A percentile compares a stretch with the other conserved stretches of the same genome.
These are phyloP conservation scores for Leucania comma DNA, from an alignment of 2,888 invertebrate genomes.

Conservation along the genomic window DNA sequence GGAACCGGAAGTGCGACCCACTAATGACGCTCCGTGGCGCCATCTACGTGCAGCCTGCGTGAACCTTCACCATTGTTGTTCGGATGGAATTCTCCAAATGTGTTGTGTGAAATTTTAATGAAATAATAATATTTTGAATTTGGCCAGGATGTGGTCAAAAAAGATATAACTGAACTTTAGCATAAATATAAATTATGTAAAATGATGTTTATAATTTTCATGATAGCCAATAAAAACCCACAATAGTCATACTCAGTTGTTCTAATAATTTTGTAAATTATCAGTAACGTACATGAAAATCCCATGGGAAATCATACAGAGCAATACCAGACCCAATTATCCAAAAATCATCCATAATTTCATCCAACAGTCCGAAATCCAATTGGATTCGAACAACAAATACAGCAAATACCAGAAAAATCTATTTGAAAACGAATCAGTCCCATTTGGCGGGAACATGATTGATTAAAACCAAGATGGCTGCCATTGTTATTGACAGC, in stretches of 20 bases:
- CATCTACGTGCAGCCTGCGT: constrained; percentile 73
- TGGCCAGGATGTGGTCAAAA: not conserved
- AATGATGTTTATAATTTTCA: not conserved
- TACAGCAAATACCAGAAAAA: constrained; percentile 47
- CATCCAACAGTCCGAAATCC: constrained; percentile 26
- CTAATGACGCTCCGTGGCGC: constrained; percentile 79
- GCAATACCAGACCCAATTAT: constrained; percentile 21
- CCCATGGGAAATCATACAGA: constrained; percentile 14
- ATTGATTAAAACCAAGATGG: constrained; percentile 73
- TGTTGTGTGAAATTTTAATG: constrained; percentile 36
- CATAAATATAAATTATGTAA: not conserved
- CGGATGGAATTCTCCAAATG: constrained; percentile 51
- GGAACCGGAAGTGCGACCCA: constrained; percentile 78
- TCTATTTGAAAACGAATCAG: constrained; percentile 59
- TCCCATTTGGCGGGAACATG: constrained; percentile 62
- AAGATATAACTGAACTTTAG: not conserved
- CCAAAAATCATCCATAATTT: constrained; percentile 36
- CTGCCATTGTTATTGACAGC: constrained; percentile 58
- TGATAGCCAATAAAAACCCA: not conserved
- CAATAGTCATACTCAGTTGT: not conserved
- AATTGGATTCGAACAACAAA: constrained; percentile 42
- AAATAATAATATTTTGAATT: constrained; percentile 17
- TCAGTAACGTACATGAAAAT: constrained; percentile 10
- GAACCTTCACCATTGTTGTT: constrained; percentile 61
- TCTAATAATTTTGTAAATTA: not conserved